Evolutionary conservation across 2,113 vertebrate genomes (phyloP).

Genomic region (Tamias sibiricus): DNA sequence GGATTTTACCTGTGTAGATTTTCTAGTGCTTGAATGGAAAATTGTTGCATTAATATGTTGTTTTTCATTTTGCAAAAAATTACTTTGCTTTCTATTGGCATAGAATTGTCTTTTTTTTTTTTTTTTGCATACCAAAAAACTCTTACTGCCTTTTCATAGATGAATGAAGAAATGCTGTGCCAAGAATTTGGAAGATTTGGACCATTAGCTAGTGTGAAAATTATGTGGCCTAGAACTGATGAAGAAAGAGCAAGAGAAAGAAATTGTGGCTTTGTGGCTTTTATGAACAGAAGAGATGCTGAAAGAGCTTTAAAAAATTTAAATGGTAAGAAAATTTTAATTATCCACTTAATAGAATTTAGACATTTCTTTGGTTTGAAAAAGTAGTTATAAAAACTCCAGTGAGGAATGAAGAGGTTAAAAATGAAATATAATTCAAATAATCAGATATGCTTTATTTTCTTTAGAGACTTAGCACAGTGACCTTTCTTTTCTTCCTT

Average conservation of each 20-base stretch:
- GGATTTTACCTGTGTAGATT: not conserved
- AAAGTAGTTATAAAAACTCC: constrained; percentile 28
- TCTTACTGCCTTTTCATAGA: constrained; percentile 85
- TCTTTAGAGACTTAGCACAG: not conserved
- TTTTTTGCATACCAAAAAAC: not conserved
- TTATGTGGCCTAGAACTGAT: constrained; percentile 99
- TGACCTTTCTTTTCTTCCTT: constrained; percentile 63
- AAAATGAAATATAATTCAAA: constrained; percentile 38
- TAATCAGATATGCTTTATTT: not conserved
- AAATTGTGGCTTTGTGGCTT: constrained; percentile 99
- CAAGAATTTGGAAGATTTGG: constrained; percentile 99
- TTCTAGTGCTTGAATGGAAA: constrained; percentile 12
- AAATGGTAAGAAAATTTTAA: constrained; percentile 89
- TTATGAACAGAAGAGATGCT: constrained; percentile 99
- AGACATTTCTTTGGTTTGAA: not conserved
- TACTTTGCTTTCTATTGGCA: constrained; percentile 11
- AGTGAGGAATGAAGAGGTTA: not conserved
- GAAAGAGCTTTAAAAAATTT: constrained; percentile 98
- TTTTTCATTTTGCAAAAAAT: constrained; percentile 53
- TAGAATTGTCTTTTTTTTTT: not conserved
- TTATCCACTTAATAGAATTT: not conserved
- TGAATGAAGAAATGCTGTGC: constrained; percentile 99
- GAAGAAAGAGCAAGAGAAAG: constrained; percentile 99
- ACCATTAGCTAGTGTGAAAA: constrained; percentile 98
- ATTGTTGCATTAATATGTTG: not conserved